Evolutionary conservation across 2,888 invertebrate genomes (phyloP).

Genomic region (Arenicola marina): DNA sequence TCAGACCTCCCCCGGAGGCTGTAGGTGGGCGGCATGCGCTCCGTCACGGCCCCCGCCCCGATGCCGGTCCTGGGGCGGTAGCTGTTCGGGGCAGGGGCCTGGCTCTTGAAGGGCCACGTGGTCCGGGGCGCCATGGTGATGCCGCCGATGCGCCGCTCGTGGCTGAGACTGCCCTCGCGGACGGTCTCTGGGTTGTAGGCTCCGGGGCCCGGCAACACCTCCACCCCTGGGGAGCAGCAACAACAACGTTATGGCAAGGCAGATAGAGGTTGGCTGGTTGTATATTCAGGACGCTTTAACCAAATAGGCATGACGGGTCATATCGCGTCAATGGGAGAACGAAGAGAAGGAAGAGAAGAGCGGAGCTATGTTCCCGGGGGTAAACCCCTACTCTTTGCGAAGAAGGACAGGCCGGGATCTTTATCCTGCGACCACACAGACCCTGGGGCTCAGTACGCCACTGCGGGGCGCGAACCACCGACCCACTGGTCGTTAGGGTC

Average conservation of each 20-base stretch:
- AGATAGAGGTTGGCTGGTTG: too few relatives aligned
- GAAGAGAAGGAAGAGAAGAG: too few relatives aligned
- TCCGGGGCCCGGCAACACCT: slow-evolving; percentile 32
- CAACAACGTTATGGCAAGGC: neutral
- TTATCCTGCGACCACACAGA: too few relatives aligned
- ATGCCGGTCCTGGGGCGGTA: slow-evolving; percentile 19
- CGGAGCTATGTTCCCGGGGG: too few relatives aligned
- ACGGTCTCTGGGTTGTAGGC: slow-evolving; percentile 22
- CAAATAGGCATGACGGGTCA: neutral
- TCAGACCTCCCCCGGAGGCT: slow-evolving; percentile 9
- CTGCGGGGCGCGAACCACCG: too few relatives aligned
- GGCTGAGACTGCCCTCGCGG: slow-evolving; percentile 22
- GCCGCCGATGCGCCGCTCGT: slow-evolving; percentile 11
- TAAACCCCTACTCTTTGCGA: too few relatives aligned
- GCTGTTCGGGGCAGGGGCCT: slow-evolving; percentile 31
- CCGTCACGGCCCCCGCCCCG: slow-evolving; percentile 6
- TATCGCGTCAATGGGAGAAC: too few relatives aligned
- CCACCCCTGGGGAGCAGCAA: slow-evolving; percentile 3
- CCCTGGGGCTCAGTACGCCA: too few relatives aligned
- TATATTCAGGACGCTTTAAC: too few relatives aligned
- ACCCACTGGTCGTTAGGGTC: too few relatives aligned
- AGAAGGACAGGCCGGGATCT: too few relatives aligned
- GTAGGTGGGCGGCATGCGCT: slow-evolving; percentile 18
- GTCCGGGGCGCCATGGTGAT: slow-evolving; percentile 21
- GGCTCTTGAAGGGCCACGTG: slow-evolving; percentile 9